Percentiles rank a stretch among this genome's conserved stretches.
Conservation (phyloP, 1,140 invertebrate species). For the Hetaerina americana region DNA sequence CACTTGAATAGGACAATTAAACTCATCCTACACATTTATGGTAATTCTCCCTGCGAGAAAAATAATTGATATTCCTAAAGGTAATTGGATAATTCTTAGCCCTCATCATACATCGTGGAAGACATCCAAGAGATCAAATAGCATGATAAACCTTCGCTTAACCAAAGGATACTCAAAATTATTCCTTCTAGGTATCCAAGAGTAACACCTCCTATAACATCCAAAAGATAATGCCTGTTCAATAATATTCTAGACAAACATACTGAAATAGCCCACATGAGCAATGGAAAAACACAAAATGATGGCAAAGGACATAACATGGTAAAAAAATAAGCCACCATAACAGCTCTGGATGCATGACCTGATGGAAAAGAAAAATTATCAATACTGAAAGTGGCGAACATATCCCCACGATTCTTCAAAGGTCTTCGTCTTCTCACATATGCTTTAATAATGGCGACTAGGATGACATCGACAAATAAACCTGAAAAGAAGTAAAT, state of each 20-base stretch:
- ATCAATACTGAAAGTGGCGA: conserved; percentile 53
- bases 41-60: no score
- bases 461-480: conserved; percentile 69
- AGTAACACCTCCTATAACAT: conserved; percentile 60
- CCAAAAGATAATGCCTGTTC: conserved; percentile 74
- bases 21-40: no score
- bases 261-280: conserved; percentile 62
- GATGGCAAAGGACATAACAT: conserved; percentile 40
- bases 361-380: conserved; percentile 94
- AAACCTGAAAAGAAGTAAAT: conserved; percentile 50
- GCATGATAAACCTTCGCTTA: conserved; percentile 37
- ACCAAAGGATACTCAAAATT: conserved; percentile 51
- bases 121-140: conserved; percentile 36
- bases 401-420: conserved; percentile 46
- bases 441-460: conserved; percentile 69
- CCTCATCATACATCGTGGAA: conserved; percentile 21
- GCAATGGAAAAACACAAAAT: conserved; percentile 43
- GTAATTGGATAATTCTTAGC: no score
- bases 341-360: conserved; percentile 75
- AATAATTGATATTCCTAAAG: no score
- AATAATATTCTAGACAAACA: conserved; percentile 66
- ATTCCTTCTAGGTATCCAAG: conserved; percentile 64
- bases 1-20: no score
- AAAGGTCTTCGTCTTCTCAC: conserved; percentile 61
- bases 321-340: conserved; percentile 59